Base-by-base conservation (phyloP, 1,140 invertebrate genomes). In the Eupristina koningsbergeri region DNA sequence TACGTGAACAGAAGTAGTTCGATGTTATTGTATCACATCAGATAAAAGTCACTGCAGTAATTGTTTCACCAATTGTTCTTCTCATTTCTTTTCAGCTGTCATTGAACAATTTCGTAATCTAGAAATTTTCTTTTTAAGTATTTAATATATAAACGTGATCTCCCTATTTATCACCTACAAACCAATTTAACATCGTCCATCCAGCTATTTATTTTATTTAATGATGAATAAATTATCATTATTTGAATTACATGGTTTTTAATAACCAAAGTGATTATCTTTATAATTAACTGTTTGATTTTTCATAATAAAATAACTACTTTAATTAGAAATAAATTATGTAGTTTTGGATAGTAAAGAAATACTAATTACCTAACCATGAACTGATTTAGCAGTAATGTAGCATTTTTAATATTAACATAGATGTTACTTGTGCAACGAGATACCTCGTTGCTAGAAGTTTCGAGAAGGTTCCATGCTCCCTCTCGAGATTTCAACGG, bases 101-200 rank as follows among this genome's bases (percentile, higher is more conserved):
- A 26, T 34, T 41, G 29, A n/a, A 78, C 36, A 78, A 78, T 78
- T 78, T 78, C 9, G 36, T 64, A 78, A 78, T 64, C 58, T 63
- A 78, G 63, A 36, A 34, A 64, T 64, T 64, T 50, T 64, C 36
- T 45, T 45, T 78, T 63, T 78, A 26, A 36, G 26, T 29, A 29
- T 9, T 64, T 29, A 17, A 41, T 22, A 50, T 36, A 63, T 63
- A 64, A 78, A 78, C 36, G 76, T 34, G 76, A 78, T 78, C 58
- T 63, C 64, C 76, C 76, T 53, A 58, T 78, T 78, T 78, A 78
- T 78, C 76, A 64, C 58, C 76, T 63, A 78, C 64, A 78, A 78
- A 78, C 76, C 58, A 63, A 58, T 78, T 78, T 78, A 64, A 26
- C 58, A 41, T 64, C 76, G 6, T 58, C 31, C n/a, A 9, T 11